Base-by-base conservation (phyloP, 30 jellyfish, hydroid and myxozoan genomes). In the Hydra vulgaris region DNA sequence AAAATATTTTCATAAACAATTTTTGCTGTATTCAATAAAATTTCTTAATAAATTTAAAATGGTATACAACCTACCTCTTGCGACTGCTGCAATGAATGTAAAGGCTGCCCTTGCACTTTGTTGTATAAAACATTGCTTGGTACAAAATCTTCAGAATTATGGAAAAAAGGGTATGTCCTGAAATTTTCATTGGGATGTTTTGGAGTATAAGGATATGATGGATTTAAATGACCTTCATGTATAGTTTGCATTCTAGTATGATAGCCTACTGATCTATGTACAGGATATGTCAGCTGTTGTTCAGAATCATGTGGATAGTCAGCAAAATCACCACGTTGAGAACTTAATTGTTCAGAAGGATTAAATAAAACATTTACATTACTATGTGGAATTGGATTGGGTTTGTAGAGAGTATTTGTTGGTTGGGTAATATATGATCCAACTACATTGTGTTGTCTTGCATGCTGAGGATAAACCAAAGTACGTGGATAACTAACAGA, bases 221-320 rank as follows among this genome's bases (percentile, higher is more conserved):
- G 8, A 23, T 68, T 20, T 3, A 23, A 23, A 15, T 68, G 25
- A 23, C 75, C 16, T 68, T 68, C 75, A 68, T 68, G 75, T n/a
- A 68, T 68, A 20, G 75, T 68, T 68, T 68, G 75, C 75, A 68
- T 68, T 15, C 75, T 20, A n/a, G 25, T 68, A 1, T 68, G 75
- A 68, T 68, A n/a, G 25, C 26, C 27, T n/a, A 68, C 71, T n/a
- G n/a, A n/a, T 68, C 15, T 68, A 68, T 20, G 75, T 4, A 8
- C 27, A n/a, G 75, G 75, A 16, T 68, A 68, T 68, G 27, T 15
- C 8, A 16, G 8, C 27, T 68, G 26, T 8, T 3, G 26, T 68
- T 68, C 75, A 68, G 27, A 68, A 3, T 68, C 75, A 68, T 68
- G 75, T n/a, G 75, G 75, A 23, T 68, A 68, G 27, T 23, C 75